Evolutionary conservation across 2,797 vertebrate genomes (phyloP), one percentile per base, ranked within the genome.

Genomic region (Danio aesculapii): DNA sequence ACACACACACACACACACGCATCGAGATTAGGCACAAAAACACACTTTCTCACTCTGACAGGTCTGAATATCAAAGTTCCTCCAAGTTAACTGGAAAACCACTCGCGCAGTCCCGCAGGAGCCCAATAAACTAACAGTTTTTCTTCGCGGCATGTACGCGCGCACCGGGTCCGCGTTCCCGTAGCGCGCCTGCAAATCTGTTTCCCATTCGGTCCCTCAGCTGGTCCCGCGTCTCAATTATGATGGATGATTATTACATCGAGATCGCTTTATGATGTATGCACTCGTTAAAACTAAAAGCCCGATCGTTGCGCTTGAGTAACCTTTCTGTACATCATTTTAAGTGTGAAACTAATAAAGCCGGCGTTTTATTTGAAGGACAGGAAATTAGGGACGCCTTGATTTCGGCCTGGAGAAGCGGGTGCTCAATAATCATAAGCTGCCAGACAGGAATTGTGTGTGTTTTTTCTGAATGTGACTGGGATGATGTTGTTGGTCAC

Each of bases 201-300:
- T 92, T 93, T 92, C 89, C 83, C 85, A 91, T 92, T 92, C 86
- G 75, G 86, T 82, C 90, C 88, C 90, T 64, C 86, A 90, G 90
- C 88, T 77, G 88, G 70, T 67, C 68, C 71, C 73, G 86, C 83
- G 84, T 90, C 91, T 92, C 90, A 89, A 90, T 92, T 88, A 93
- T 92, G 92, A 93, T 92, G 88, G 90, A 92, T 81, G 89, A 92
- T 92, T 91, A 92, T 92, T 92, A 90, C 88, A 71, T 84, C 86
- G 83, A 63, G 89, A 93, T 91, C 85, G 86, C 89, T 91, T 91
- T 90, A 91, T 93, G 92, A 93, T 93, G 83, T 87, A 93, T 90
- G 89, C 81, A 88, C 89, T 93, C 86, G 87, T 93, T 93, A 93
- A 93, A 92, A 87, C 83, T 87, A 91, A 91, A 91, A 82, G 85